Evolutionary conservation across 2,113 vertebrate genomes (phyloP), one percentile per base, ranked within the genome.

Genomic region (Trinectes maculatus): DNA sequence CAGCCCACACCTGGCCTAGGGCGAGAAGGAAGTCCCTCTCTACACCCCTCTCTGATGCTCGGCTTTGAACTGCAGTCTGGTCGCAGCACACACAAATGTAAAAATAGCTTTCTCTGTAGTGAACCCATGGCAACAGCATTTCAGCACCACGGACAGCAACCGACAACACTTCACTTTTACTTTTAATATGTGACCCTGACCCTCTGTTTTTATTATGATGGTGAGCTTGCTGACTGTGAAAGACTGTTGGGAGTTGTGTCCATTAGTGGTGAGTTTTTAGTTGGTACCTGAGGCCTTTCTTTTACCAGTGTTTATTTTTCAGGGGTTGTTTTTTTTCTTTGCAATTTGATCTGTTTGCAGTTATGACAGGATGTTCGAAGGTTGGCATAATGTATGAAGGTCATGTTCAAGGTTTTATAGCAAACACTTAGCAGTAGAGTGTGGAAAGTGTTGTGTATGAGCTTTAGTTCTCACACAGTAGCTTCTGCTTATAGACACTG

Each of bases 141-240:
- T 84, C 82, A 91, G 86, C 62, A 91, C 86, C 85, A 82, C 5
- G 84, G 89, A 89, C 85, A 91, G 86, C 76, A 68, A 69, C 76
- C 29, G 60, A 28, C 8, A 42, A 46, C 15, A 36, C 51, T 70
- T 81, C 37, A 51, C 56, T 83, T 59, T 70, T 70, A 44, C 48
- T 36, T 60, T 15, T 51, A 24, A 59, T n/a, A 24, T 53, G 31
- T 64, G 42, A 51, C 31, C 9, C 8, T 21, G 22, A 59, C 21
- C 49, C 15, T 3, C 11, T 21, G 3, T 9, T 8, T 24, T 55
- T 66, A 39, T 60, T 21, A 74, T 24, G 15, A 42, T 10, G 47
- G 25, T 1, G 4, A 46, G 11, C 18, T 13, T 25, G 47, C 26
- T 43, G 15, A 25, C 49, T 16, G n/a, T 37, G 4, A 39, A 18